Evolutionary conservation across 2,797 vertebrate genomes (phyloP), one percentile per base, ranked within the genome.

Genomic region (Sylvia borin): DNA sequence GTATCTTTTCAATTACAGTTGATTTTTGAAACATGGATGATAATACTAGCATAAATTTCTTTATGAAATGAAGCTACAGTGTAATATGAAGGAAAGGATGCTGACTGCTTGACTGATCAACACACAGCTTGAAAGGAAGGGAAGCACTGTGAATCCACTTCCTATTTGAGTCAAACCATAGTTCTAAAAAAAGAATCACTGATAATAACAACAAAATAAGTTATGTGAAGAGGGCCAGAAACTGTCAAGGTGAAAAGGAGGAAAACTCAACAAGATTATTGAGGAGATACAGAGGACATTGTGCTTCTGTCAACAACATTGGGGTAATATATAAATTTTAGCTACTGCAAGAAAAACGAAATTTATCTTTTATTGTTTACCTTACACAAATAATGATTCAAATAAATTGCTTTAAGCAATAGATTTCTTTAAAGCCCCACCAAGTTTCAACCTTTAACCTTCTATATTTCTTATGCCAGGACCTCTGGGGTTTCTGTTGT

Each of bases 131-230:
- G 55, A 96, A 84, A 78, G 91, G 94, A 96, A 96, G 96, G 96
- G 95, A 97, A 97, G 94, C 53, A 76, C 27, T 29, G 24, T 54
- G 85, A 91, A 87, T 95, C 74, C 47, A 81, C 85, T 98, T 98
- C 97, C 97, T 97, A 70, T 79, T 84, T 7, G 16, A 34, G 88
- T 95, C 89, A 95, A 90, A 68, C 67, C 61, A 42, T 75, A n/a
- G 26, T 78, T 57, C 95, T 97, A 96, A 97, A 97, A 95, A 97
- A 90, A 96, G 94, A 84, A 82, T 13, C 32, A 55, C 62, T 58
- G 25, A 55, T 92, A 57, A 45, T 48, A 83, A 65, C 60, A 95
- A 38, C 77, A 60, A 91, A 95, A 15, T 7, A 75, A 68, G 36
- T 93, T 90, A 53, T 72, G 50, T 92, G 65, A 50, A 88, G 90